Percentiles rank a stretch among this genome's conserved stretches.
phyloP scores from a whole-genome alignment of 2,888 invertebrate genomes.

The Caenorhabditis doughertyi region DNA sequence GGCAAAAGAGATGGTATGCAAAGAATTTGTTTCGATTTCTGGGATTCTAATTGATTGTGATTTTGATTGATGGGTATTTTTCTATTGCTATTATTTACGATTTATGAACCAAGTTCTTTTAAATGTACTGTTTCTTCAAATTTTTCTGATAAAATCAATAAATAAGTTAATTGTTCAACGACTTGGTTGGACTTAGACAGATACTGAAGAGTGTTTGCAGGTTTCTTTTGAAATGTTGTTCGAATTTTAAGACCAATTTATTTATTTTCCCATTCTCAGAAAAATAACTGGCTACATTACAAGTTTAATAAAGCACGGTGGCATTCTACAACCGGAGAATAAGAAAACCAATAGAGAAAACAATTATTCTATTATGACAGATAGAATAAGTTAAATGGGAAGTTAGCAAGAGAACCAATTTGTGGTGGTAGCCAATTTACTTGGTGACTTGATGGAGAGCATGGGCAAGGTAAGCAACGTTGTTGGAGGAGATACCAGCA shows the following conservation, averaged over 20 bases:
- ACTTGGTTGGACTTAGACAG: no score
- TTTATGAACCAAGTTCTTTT: no score
- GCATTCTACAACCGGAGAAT: constrained; percentile 46
- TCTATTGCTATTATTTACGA: no score
- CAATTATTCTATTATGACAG: constrained; percentile 62
- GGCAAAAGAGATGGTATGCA: no score
- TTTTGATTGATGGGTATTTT: no score
- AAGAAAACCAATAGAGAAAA: constrained; percentile 6
- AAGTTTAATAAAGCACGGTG: constrained; percentile 16
- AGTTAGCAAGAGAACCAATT: not conserved
- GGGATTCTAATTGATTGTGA: no score
- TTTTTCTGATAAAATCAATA: no score
- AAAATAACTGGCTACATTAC: constrained; percentile 4
- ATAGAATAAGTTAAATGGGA: constrained; percentile 57
- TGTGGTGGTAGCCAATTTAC: constrained; percentile 46
- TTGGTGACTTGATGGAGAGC: constrained; percentile 82
- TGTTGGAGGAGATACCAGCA: constrained; percentile 93
- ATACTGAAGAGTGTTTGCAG: no score
- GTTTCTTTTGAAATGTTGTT: no score
- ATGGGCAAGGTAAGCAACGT: constrained; percentile 93
- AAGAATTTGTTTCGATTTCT: no score
- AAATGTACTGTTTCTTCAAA: no score
- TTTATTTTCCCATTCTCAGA: constrained; percentile 31
- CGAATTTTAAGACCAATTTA: constrained; percentile 8
- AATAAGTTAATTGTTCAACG: no score